phyloP scores from a whole-genome alignment of 2,797 vertebrate species.

The Gadopsis marmoratus region DNA sequence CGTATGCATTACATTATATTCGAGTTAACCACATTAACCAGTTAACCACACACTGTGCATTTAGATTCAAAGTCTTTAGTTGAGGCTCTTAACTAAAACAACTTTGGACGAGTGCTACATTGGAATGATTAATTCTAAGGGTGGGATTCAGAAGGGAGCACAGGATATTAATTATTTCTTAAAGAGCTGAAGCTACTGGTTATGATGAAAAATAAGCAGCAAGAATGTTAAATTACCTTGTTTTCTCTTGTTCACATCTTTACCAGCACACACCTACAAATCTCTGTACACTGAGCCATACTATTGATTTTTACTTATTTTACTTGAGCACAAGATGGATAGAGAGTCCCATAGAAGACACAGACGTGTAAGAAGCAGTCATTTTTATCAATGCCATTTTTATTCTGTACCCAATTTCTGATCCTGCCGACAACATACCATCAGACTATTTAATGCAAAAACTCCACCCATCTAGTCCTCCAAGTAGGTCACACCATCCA shows the following conservation, averaged over 20 bases:
- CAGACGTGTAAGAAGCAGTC: not conserved
- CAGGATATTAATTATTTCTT: slow-evolving; percentile 64
- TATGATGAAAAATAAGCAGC: slow-evolving; percentile 23
- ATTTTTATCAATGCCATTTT: not conserved
- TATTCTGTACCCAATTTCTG: slow-evolving; percentile 11
- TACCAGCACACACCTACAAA: not conserved
- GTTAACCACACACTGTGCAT: not conserved
- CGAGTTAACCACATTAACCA: slow-evolving; percentile 7
- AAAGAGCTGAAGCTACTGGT: slow-evolving; percentile 19
- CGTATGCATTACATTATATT: slow-evolving; percentile 35
- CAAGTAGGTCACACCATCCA: slow-evolving; percentile 53
- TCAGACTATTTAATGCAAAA: slow-evolving; percentile 20
- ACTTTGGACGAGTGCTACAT: not conserved
- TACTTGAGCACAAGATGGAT: not conserved
- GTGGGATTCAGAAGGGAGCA: slow-evolving; percentile 14
- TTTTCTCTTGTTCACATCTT: slow-evolving; percentile 12
- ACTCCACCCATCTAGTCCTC: slow-evolving; percentile 1
- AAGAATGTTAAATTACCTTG: slow-evolving; percentile 21
- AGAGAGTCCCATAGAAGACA: not conserved
- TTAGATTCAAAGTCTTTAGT: slow-evolving; percentile 18
- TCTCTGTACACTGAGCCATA: not conserved
- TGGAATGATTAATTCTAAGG: slow-evolving; percentile 14
- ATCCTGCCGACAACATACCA: not conserved
- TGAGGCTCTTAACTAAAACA: slow-evolving; percentile 4
- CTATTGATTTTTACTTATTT: not conserved